phyloP scores from a whole-genome alignment of 2,888 invertebrate genomes.

The Rhingia rostrata region DNA sequence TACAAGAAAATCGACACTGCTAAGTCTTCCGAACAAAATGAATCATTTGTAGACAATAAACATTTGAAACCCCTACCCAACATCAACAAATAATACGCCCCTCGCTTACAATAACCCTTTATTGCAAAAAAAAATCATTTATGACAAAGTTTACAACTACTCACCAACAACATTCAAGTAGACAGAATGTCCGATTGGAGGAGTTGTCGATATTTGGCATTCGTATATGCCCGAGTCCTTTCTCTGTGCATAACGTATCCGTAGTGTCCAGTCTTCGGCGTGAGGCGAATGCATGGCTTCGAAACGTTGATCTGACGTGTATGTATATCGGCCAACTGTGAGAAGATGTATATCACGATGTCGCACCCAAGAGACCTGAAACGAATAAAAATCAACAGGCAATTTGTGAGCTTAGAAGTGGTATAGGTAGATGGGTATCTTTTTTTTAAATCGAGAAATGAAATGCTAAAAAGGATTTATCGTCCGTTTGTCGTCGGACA shows the following conservation, averaged over 20 bases:
- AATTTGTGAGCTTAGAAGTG: slow-evolving; percentile 40
- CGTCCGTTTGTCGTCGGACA: neutral
- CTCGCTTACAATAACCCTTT: slow-evolving; percentile 15
- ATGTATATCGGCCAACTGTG: slow-evolving; percentile 90
- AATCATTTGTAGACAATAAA: too few relatives aligned
- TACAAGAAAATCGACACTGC: too few relatives aligned
- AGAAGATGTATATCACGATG: slow-evolving; percentile 90
- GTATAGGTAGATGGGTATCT: neutral
- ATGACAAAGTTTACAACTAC: slow-evolving; percentile 79
- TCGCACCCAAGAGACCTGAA: slow-evolving; percentile 90
- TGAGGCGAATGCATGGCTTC: slow-evolving; percentile 93
- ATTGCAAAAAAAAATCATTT: slow-evolving; percentile 19
- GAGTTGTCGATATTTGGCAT: slow-evolving; percentile 95
- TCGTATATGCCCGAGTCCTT: slow-evolving; percentile 92
- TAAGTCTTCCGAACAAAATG: too few relatives aligned
- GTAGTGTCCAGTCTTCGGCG: slow-evolving; percentile 93
- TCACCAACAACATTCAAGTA: slow-evolving; percentile 93
- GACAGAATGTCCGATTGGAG: slow-evolving; percentile 92
- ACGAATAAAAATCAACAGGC: slow-evolving; percentile 62
- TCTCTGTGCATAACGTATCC: slow-evolving; percentile 89
- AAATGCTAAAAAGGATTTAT: slow-evolving; percentile 20
- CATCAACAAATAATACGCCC: too few relatives aligned
- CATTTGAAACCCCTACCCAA: too few relatives aligned
- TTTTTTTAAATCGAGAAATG: neutral
- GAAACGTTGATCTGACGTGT: slow-evolving; percentile 92